phyloP scores from a whole-genome alignment of 2,797 vertebrate genomes.

The Enteromius anoplus region DNA sequence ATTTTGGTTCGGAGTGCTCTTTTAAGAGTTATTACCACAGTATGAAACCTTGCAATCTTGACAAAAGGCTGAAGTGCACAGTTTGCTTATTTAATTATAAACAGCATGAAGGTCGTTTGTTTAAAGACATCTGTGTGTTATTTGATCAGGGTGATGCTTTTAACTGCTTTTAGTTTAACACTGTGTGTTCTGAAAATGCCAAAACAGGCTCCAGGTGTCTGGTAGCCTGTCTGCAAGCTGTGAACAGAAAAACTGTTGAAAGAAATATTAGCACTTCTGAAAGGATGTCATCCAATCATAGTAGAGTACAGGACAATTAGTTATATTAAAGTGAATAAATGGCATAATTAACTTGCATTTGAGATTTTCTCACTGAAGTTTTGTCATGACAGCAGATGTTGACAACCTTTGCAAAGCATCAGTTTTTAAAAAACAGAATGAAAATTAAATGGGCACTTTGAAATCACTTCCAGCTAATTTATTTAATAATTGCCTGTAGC shows the following conservation, averaged over 20 bases:
- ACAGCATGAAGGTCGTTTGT: conserved; percentile 25
- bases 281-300: neutral
- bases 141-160: conserved; percentile 6
- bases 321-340: neutral
- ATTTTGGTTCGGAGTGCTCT: neutral
- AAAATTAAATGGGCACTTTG: conserved; percentile 18
- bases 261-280: conserved; percentile 1
- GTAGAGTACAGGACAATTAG: neutral
- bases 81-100: conserved; percentile 40
- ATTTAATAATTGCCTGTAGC: conserved; percentile 18
- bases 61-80: neutral
- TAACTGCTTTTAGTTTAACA: conserved; percentile 5
- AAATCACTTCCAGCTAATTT: conserved; percentile 26
- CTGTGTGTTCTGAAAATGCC: neutral
- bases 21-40: conserved; percentile 20
- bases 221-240: neutral
- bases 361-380: neutral
- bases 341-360: neutral
- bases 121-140: conserved; percentile 32
- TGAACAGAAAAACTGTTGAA: neutral
- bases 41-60: conserved; percentile 7
- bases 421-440: neutral
- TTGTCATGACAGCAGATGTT: conserved; percentile 1
- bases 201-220: neutral
- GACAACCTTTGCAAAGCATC: neutral